phyloP scores from a whole-genome alignment of 2,888 invertebrate species.

The Aethes cnicana region DNA sequence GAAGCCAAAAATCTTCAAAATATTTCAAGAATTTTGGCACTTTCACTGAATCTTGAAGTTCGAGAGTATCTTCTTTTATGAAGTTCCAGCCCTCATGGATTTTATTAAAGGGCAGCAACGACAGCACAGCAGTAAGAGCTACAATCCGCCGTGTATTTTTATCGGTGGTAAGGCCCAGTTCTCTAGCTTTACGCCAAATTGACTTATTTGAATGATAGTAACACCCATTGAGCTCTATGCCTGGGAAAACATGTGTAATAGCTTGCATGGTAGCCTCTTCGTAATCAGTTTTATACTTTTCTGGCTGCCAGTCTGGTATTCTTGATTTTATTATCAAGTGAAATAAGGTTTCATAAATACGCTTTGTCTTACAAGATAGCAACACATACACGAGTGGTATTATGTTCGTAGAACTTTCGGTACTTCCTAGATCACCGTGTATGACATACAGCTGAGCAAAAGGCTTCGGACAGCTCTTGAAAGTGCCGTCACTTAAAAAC shows the following conservation, averaged over 20 bases:
- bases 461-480: not conserved
- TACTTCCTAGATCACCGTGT: not conserved
- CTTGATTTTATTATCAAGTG: not conserved
- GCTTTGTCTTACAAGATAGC: not conserved
- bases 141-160: constrained; percentile 4
- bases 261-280: constrained; percentile 3
- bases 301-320: constrained; percentile 3
- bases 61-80: not conserved
- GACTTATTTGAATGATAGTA: not conserved
- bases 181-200: not conserved
- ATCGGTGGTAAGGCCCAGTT: not conserved
- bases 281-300: not conserved
- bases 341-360: not conserved
- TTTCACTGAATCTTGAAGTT: not conserved
- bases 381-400: not conserved
- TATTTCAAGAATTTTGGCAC: constrained; percentile 1
- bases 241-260: not conserved
- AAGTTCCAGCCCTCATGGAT: not conserved
- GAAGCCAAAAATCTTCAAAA: not conserved
- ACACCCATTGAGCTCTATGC: not conserved
- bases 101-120: not conserved
- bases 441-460: not conserved
- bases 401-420: not conserved
- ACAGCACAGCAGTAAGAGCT: constrained; percentile 1
- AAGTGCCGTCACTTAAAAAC: not conserved